Evolutionary conservation across 2,888 invertebrate species (phyloP).

Genomic region (Leptinotarsa haldemani): DNA sequence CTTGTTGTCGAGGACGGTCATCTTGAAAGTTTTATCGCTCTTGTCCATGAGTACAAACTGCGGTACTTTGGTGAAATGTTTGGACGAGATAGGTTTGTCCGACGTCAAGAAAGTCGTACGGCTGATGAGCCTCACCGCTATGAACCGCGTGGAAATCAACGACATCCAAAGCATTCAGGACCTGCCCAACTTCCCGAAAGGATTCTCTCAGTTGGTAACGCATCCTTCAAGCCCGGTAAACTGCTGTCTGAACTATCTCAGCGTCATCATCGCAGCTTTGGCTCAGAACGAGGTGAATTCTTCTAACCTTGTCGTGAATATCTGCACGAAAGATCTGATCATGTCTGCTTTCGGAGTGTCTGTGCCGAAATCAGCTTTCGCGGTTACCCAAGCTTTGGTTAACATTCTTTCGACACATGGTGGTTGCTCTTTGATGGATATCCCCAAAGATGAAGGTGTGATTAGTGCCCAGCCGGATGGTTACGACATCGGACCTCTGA

Average conservation of each 20-base stretch:
- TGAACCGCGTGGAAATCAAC: slow-evolving; percentile 67
- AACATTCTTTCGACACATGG: slow-evolving; percentile 68
- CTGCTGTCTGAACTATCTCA: slow-evolving; percentile 61
- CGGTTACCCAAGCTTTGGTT: slow-evolving; percentile 73
- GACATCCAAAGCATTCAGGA: slow-evolving; percentile 55
- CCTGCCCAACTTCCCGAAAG: slow-evolving; percentile 54
- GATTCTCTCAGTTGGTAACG: slow-evolving; percentile 56
- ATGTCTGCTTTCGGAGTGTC: slow-evolving; percentile 64
- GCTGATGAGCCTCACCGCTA: slow-evolving; percentile 72
- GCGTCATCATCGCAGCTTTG: slow-evolving; percentile 67
- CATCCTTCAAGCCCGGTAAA: slow-evolving; percentile 59
- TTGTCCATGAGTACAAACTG: slow-evolving; percentile 58
- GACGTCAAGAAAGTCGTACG: slow-evolving; percentile 71
- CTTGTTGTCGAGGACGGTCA: slow-evolving; percentile 69
- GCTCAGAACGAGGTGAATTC: slow-evolving; percentile 69
- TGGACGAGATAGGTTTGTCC: slow-evolving; percentile 66
- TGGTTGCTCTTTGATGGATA: slow-evolving; percentile 62
- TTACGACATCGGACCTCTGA: slow-evolving; percentile 62
- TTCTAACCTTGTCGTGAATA: slow-evolving; percentile 69
- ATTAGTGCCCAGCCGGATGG: slow-evolving; percentile 45
- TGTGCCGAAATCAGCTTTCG: slow-evolving; percentile 64
- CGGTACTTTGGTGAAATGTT: slow-evolving; percentile 58
- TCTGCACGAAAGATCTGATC: slow-evolving; percentile 69
- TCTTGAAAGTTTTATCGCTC: slow-evolving; percentile 69
- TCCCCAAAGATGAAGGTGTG: slow-evolving; percentile 59